Conservation (phyloP, 2,888 invertebrate genomes). For the Erebia epiphron region DNA sequence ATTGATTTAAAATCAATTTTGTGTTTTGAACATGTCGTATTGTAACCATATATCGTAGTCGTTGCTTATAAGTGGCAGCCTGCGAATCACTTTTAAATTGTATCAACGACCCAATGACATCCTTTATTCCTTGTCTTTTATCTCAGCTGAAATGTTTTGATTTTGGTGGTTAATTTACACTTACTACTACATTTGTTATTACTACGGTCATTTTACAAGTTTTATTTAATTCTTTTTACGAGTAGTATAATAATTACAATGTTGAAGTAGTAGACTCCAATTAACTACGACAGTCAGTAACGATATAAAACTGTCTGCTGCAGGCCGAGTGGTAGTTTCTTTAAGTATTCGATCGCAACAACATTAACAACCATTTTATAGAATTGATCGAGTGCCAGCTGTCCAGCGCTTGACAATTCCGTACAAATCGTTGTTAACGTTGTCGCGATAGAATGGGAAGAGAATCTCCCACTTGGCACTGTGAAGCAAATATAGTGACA, state of each 20-base stretch:
- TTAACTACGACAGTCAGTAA: background rate
- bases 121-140: conserved; percentile 24
- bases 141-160: conserved; percentile 22
- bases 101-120: conserved; percentile 33
- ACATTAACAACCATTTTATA: no score
- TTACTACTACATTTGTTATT: background rate
- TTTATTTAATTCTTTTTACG: background rate
- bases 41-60: background rate
- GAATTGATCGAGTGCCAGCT: no score
- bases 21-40: background rate
- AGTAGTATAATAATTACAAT: background rate
- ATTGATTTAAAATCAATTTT: background rate
- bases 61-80: conserved; percentile 8
- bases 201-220: background rate
- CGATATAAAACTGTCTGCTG: background rate
- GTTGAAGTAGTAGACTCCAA: no score
- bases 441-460: no score
- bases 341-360: no score
- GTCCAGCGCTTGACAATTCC: no score
- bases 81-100: conserved; percentile 21
- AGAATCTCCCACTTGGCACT: no score
- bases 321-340: no score
- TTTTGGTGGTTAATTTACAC: conserved; percentile 15
- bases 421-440: no score
- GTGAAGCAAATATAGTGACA: background rate